Base-by-base conservation (phyloP, 2,888 invertebrate species). In the Rotaria sp. region DNA sequence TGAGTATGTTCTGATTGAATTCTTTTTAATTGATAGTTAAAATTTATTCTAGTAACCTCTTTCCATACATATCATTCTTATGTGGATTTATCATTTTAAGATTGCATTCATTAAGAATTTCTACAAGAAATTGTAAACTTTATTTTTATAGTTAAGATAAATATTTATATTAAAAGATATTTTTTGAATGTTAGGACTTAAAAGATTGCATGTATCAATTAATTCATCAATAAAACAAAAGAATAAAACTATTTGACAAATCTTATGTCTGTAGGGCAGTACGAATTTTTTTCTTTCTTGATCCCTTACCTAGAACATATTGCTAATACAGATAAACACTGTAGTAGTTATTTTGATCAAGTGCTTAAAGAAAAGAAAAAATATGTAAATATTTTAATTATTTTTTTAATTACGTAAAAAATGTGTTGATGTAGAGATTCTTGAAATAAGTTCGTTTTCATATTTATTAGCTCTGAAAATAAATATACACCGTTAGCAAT, bases 181-280 rank as follows among this genome's bases (percentile, higher is more conserved):
- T n/a, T n/a, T n/a, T 41, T 41, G 89, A 90, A 87, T 92, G 92
- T 1, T 92, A 96, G 94, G 96, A 97, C 90, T 92, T 98, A 89
- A 97, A 97, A 91, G 96, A 95, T 91, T 98, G 97, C 90, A 96
- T 97, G 88, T 93, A 94, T 30, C 97, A 97, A 90, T 92, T 97
- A 86, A 95, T 97, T 86, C 94, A 95, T 0, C 96, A 96, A 90
- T 92, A 97, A 7, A 95, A 96, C 90, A 95, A 96, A 0, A 91
- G 97, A 85, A 96, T 96, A 91, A 94, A 95, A 57, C 96, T 96
- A 0, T 97, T 97, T 92, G 95, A 96, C 89, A 95, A 95, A 24
- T 97, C 97, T 92, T 98, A 97, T 90, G 95, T 96, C 35, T 97
- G 97, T 90, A 96, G 97, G 0, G 97, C 96, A 5, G 96, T 96